Percentiles rank a stretch among this genome's conserved stretches.
phyloP scores from a whole-genome alignment of 1,140 invertebrate species.

The Liolophura sinensis region DNA sequence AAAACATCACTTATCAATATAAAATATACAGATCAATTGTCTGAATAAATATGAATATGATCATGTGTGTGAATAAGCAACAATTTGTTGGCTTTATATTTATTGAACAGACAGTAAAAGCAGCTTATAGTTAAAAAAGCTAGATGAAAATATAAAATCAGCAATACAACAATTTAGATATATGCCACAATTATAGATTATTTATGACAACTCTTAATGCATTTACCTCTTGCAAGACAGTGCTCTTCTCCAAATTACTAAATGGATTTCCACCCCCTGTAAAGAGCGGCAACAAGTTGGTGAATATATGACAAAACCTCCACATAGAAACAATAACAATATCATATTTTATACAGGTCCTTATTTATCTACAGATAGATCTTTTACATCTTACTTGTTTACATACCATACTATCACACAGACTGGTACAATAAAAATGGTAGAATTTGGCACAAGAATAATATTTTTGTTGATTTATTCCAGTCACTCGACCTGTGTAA shows the following conservation, averaged over 20 bases:
- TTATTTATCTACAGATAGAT: constrained; percentile 3
- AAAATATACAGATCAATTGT: not conserved
- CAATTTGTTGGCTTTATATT: no score
- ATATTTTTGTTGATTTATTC: no score
- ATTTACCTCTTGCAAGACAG: constrained; percentile 88
- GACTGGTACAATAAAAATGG: no score
- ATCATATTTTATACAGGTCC: constrained; percentile 16
- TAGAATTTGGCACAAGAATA: no score
- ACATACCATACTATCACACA: no score
- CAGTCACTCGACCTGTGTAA: no score
- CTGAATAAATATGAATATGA: constrained; percentile 5
- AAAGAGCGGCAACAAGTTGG: constrained; percentile 31
- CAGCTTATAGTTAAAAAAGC: not conserved
- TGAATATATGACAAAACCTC: constrained; percentile 19
- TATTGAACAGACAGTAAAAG: not conserved
- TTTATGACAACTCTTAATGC: not conserved
- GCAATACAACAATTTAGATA: constrained; percentile 11
- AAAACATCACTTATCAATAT: not conserved
- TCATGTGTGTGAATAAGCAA: not conserved
- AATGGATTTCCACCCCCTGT: constrained; percentile 82
- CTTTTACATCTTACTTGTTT: no score
- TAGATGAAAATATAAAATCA: not conserved
- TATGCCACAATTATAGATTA: not conserved
- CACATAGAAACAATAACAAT: constrained; percentile 19
- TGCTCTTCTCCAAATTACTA: constrained; percentile 92